A percentile compares a stretch with the other conserved stretches of the same genome.
Evolutionary conservation across 2,888 invertebrate species (phyloP).

Genomic region (Cryptocephalus primarius): DNA sequence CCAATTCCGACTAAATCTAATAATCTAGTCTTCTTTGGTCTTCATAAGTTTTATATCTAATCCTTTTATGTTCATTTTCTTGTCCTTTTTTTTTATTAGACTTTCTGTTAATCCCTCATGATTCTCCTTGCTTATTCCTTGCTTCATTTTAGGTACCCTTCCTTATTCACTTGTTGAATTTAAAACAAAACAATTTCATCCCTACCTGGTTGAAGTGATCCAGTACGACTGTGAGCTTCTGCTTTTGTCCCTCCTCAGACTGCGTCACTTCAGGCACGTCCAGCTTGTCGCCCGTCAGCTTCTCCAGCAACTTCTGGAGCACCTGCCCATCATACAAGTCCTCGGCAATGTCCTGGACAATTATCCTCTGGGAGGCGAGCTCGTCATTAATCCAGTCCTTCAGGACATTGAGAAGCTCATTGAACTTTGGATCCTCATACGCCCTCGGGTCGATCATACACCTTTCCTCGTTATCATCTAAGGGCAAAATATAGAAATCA

Average conservation of each 20-base stretch:
- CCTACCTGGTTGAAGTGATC: constrained; percentile 69
- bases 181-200: too few species aligned
- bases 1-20: too few species aligned
- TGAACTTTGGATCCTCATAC: constrained; percentile 74
- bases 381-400: constrained; percentile 99
- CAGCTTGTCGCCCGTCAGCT: constrained; percentile 75
- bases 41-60: too few species aligned
- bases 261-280: constrained; percentile 98
- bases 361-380: constrained; percentile 88
- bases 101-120: too few species aligned
- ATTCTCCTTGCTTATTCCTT: too few species aligned
- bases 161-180: too few species aligned
- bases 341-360: constrained; percentile 92
- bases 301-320: constrained; percentile 64
- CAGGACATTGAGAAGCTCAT: constrained; percentile 73
- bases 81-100: too few species aligned
- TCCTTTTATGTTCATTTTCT: too few species aligned
- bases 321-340: constrained; percentile 97
- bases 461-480: constrained; percentile 93
- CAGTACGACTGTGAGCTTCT: constrained; percentile 83
- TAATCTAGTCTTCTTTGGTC: too few species aligned
- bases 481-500: too few species aligned
- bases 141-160: too few species aligned
- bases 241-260: constrained; percentile 93
- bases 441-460: constrained; percentile 90